Evolutionary conservation across 2,797 vertebrate genomes (phyloP).

Genomic region (Tragelaphus oryx): DNA sequence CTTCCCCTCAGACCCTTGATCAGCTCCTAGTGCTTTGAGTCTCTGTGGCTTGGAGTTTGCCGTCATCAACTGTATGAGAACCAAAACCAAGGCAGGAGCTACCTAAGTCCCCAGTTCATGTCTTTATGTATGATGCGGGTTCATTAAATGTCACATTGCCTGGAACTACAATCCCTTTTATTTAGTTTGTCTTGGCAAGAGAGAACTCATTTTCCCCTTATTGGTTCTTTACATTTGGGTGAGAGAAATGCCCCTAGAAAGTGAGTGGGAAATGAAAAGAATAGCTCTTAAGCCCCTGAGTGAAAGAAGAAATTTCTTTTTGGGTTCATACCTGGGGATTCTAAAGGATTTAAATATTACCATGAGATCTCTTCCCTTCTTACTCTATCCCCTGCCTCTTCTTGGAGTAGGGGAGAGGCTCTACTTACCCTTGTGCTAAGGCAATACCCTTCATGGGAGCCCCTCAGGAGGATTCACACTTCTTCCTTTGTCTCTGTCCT

Average conservation of each 20-base stretch:
- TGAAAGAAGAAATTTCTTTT: background rate
- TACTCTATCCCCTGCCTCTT: background rate
- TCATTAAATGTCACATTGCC: slow-evolving; percentile 14
- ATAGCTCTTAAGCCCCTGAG: background rate
- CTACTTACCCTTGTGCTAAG: background rate
- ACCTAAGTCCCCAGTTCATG: background rate
- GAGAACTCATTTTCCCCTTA: background rate
- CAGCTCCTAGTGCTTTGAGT: background rate
- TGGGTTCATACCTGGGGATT: background rate
- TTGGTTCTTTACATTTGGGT: slow-evolving; percentile 3
- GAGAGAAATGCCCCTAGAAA: background rate
- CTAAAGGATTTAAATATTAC: background rate
- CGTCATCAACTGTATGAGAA: background rate
- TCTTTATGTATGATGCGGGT: background rate
- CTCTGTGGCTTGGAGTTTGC: background rate
- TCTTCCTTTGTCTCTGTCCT: background rate
- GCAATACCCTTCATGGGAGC: background rate
- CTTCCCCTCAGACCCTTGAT: background rate
- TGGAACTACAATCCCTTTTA: slow-evolving; percentile 14
- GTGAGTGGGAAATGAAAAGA: background rate
- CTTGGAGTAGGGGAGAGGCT: background rate
- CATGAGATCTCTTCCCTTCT: background rate
- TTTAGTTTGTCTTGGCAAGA: slow-evolving; percentile 39
- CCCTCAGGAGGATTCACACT: background rate
- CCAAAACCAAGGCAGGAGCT: background rate